Base-by-base conservation (phyloP, 2,113 vertebrate genomes). In the Ramphastos sulfuratus region DNA sequence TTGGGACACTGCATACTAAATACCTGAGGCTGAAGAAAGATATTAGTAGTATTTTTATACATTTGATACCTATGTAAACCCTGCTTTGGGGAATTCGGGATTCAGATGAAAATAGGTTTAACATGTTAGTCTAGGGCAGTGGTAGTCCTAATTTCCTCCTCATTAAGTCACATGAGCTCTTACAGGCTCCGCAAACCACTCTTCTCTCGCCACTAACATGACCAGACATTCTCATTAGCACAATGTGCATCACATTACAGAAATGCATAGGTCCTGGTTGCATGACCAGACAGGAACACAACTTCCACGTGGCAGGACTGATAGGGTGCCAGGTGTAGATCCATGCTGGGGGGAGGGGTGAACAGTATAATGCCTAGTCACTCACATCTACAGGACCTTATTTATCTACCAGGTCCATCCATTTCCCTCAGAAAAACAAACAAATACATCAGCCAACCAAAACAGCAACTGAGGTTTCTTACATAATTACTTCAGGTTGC, bases 251-350 rank as follows among this genome's bases (percentile, higher is more conserved):
- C 17, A 16, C 2, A 10, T 20, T 56, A 54, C 3, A 2, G 39
- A n/a, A 59, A 23, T 11, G 42, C 46, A 15, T 6, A 42, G 4
- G 8, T 61, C 48, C 35, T 35, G 52, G 28, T 0, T 33, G 39
- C 59, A 9, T 0, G 4, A 39, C 8, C 30, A 80, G 9, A 28
- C 17, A 17, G 0, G 4, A 19, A 14, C 42, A 28, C 14, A 28
- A 6, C 12, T 6, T 55, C 6, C 18, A 9, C 1, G 8, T 1
- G 12, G 15, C 11, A 24, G 81, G 42, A 72, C 21, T 11, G 13
- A 60, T 12, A 0, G 0, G 21, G 8, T 58, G 56, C 31, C 50
- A 17, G 30, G 7, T 6, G 9, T 39, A 67, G 21, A 27, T 44
- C 4, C 20, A 23, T 9, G 23, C 23, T 6, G 7, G 50, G 50